Percentiles rank a stretch among this genome's conserved stretches.
These are phyloP conservation scores for Drosophila basisetae DNA, from an alignment of 2,888 invertebrate genomes.

Conservation along the genomic window DNA sequence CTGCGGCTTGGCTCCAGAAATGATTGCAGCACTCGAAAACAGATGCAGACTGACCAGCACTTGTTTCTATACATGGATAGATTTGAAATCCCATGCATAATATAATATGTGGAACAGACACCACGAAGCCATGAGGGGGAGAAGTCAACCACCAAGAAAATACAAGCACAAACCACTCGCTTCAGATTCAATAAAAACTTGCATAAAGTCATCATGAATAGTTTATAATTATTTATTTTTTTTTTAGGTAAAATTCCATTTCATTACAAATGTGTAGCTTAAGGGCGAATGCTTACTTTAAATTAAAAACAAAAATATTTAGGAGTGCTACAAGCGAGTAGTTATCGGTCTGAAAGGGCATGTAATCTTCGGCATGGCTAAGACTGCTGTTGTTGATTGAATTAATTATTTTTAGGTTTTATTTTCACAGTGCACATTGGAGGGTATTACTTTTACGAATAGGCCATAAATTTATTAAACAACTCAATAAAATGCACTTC, in stretches of 20 bases:
- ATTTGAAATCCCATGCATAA: not conserved
- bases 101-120: not conserved
- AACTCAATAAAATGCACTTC: conserved; percentile 23
- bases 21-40: not conserved
- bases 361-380: not conserved
- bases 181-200: not conserved
- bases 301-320: not conserved
- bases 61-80: not conserved
- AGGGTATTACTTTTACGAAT: not conserved
- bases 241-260: not conserved
- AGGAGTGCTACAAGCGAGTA: too few relatives aligned
- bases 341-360: not conserved
- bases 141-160: not conserved
- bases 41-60: not conserved
- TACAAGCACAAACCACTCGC: not conserved
- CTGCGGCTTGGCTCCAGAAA: not conserved
- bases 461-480: conserved; percentile 12
- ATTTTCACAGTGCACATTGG: not conserved
- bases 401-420: conserved; percentile 19
- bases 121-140: not conserved
- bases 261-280: not conserved
- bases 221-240: not conserved
- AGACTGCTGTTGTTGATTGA: not conserved
- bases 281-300: not conserved
- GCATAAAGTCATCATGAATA: not conserved